These are phyloP conservation scores for Eupithecia insigniata DNA, from an alignment of 2,888 invertebrate genomes.

Conservation along the genomic window DNA sequence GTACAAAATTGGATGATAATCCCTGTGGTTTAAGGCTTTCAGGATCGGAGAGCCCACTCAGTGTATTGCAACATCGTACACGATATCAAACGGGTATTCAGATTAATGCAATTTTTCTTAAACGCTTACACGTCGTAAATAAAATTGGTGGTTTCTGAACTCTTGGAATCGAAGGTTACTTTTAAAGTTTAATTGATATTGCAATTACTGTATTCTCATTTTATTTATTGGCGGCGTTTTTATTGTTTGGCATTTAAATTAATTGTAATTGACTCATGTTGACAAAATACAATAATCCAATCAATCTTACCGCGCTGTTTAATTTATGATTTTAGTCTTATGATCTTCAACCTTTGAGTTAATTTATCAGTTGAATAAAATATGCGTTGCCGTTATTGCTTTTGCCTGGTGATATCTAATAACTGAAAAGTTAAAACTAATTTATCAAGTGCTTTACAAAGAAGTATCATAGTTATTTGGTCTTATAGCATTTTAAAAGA, in stretches of 20 bases:
- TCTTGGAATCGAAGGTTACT: conserved; percentile 66
- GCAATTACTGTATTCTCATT: conserved; percentile 53
- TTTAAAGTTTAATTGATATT: conserved; percentile 76
- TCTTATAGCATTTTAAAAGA: neutral
- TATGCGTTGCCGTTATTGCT: conserved; percentile 6
- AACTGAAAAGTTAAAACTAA: neutral
- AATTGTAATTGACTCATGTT: conserved; percentile 49
- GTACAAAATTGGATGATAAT: conserved; percentile 53
- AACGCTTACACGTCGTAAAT: conserved; percentile 84
- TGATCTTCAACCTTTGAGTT: conserved; percentile 30
- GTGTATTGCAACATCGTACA: conserved; percentile 82
- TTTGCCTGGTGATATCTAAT: conserved; percentile 16
- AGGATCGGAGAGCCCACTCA: conserved; percentile 57
- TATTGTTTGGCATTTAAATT: conserved; percentile 51
- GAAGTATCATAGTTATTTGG: no score
- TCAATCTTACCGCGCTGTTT: conserved; percentile 39
- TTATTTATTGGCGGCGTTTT: conserved; percentile 49
- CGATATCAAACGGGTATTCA: conserved; percentile 83
- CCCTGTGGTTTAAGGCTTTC: conserved; percentile 55
- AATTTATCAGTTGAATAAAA: conserved; percentile 30
- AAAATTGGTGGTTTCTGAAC: conserved; percentile 79
- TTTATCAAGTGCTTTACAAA: no score
- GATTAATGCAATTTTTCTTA: conserved; percentile 85
- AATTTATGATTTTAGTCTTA: conserved; percentile 21
- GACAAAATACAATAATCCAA: conserved; percentile 39